Percentiles rank a stretch among this genome's conserved stretches.
These are phyloP conservation scores for Borostomias antarcticus DNA, from an alignment of 2,797 vertebrate genomes.

Conservation along the genomic window DNA sequence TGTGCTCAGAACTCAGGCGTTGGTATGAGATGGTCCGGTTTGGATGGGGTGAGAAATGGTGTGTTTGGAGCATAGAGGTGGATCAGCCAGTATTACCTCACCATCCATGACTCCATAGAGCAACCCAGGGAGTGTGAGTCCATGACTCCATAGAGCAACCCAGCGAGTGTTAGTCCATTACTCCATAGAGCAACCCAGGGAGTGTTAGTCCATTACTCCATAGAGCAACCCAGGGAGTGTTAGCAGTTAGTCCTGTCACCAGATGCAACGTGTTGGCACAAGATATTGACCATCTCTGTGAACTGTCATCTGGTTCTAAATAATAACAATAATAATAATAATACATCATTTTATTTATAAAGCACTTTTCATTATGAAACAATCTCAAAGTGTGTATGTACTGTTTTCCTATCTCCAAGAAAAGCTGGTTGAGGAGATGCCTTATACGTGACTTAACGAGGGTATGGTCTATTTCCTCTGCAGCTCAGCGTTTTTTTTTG, in stretches of 20 bases:
- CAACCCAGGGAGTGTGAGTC: not conserved
- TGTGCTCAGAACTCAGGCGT: not conserved
- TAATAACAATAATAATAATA: too few relatives aligned
- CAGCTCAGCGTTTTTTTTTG: not conserved
- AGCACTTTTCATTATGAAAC: too few relatives aligned
- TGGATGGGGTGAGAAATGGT: not conserved
- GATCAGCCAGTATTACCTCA: slow-evolving; percentile 7
- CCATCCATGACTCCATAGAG: not conserved
- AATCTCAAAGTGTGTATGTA: too few relatives aligned
- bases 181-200: too few relatives aligned
- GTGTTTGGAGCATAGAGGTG: not conserved
- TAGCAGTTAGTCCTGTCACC: not conserved
- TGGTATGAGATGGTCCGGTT: not conserved
- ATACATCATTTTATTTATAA: too few relatives aligned
- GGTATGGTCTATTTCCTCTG: not conserved
- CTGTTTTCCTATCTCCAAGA: too few relatives aligned
- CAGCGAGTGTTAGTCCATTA: too few relatives aligned
- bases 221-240: too few relatives aligned
- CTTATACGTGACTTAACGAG: too few relatives aligned
- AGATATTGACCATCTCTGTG: not conserved
- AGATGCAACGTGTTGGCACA: not conserved
- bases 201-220: too few relatives aligned
- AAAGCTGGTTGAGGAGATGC: too few relatives aligned
- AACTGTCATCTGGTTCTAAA: not conserved
- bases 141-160: too few relatives aligned